Base-by-base conservation (phyloP, 2,113 vertebrate species). In the Otocyon megalotis region DNA sequence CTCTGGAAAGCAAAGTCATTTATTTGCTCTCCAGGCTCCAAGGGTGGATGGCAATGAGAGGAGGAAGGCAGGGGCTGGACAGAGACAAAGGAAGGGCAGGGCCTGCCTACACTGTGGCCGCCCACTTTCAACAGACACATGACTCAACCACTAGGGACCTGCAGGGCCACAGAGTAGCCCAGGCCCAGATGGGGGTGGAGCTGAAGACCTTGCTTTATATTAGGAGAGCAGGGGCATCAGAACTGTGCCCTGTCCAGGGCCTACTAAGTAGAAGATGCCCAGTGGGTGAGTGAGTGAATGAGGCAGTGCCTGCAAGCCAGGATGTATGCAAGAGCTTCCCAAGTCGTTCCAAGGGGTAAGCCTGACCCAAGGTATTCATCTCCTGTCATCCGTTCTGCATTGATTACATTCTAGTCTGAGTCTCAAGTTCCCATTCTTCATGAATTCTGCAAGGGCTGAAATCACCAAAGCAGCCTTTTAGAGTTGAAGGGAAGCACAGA, bases 271-370 rank as follows among this genome's bases (percentile, higher is more conserved):
- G 74, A 91, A 76, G 24, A 37, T 82, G 22, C 81, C 90, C 58
- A 48, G 60, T 37, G 77, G 65, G 19, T 71, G 37, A 82, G 14
- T 14, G 65, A 74, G 19, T 72, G 54, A 65, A 20, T 62, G 83
- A 74, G 22, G 88, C 88, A 85, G 19, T 32, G 85, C 32, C 50
- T 56, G 37, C 37, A 50, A 58, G 76, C 28, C 92, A 62, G 48
- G 63, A 60, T 17, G 20, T 69, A 13, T 37, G 48, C 67, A 83
- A 60, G 76, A 81, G 85, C 26, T 85, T 77, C 77, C 85, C 63
- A 90, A 84, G 71, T 91, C 63, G 35, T 93, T 96, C 90, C 30
- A 81, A 69, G 84, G 79, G 65, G 76, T 58, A 60, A 48, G 71
- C 69, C n/a, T 91, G 69, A 53, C 16, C 32, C 67, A 72, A 83